Evolutionary conservation across 2,797 vertebrate genomes (phyloP).

Genomic region (Australoheros facetus): DNA sequence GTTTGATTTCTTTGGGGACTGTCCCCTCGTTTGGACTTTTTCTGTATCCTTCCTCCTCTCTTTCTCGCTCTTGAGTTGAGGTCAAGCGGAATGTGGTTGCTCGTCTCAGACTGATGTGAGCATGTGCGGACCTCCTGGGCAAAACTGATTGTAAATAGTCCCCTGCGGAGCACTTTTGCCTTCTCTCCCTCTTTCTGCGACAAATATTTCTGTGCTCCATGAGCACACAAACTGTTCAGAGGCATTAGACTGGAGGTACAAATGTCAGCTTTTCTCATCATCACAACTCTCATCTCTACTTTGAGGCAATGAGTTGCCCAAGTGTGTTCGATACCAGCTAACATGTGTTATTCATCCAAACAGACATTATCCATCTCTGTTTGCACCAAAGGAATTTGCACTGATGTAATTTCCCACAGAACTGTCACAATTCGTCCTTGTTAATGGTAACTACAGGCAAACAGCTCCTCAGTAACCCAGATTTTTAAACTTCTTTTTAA

Average conservation of each 20-base stretch:
- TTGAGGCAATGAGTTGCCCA: conserved; percentile 49
- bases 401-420: conserved; percentile 34
- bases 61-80: conserved; percentile 35
- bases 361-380: conserved; percentile 51
- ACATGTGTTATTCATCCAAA: conserved; percentile 63
- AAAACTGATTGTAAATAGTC: conserved; percentile 54
- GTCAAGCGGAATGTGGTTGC: conserved; percentile 50
- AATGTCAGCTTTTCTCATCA: conserved; percentile 63
- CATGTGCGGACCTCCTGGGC: conserved; percentile 44
- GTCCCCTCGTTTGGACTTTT: background rate
- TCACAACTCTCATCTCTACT: conserved; percentile 59
- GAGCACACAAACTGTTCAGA: conserved; percentile 52
- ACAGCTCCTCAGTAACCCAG: background rate
- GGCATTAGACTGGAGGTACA: conserved; percentile 62
- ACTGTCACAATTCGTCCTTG: conserved; percentile 30
- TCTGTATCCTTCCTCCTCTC: background rate
- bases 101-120: conserved; percentile 36
- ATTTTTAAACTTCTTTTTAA: conserved; percentile 7
- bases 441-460: conserved; percentile 16
- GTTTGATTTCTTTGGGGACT: background rate
- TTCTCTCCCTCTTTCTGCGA: conserved; percentile 40
- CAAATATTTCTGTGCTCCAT: conserved; percentile 55
- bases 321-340: conserved; percentile 42
- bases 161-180: conserved; percentile 42
- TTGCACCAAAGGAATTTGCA: conserved; percentile 39